A percentile compares a stretch with the other conserved stretches of the same genome.
Conservation (phyloP, 2,113 vertebrate species). For the Cavia aperea region DNA sequence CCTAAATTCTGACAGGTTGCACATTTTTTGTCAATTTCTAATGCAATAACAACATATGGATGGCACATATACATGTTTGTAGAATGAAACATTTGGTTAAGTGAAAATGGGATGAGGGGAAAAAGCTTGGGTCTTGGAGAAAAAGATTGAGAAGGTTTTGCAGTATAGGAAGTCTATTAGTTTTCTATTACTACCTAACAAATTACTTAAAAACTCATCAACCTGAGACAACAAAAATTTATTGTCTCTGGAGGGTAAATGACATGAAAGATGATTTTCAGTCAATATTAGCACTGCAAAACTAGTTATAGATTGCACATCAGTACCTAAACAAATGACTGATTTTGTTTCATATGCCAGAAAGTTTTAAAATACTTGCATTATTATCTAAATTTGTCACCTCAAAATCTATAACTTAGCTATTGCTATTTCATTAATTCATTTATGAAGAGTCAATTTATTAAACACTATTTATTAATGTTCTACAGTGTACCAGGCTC, state of each 20-base stretch:
- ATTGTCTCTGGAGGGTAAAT: neutral
- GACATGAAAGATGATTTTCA: conserved; percentile 24
- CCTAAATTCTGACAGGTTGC: neutral
- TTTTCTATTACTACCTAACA: neutral
- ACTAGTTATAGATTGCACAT: neutral
- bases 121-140: neutral
- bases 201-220: neutral
- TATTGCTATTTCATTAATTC: neutral
- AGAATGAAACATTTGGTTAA: neutral
- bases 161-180: neutral
- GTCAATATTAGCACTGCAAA: neutral
- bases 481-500: neutral
- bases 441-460: neutral
- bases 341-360: neutral
- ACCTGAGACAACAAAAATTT: conserved; percentile 6
- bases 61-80: neutral
- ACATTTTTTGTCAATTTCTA: neutral
- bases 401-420: neutral
- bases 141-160: neutral
- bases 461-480: neutral
- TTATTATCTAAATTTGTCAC: conserved; percentile 10
- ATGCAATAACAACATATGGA: neutral
- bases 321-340: neutral
- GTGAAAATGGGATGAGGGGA: neutral
- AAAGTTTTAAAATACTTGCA: neutral